phyloP scores from a whole-genome alignment of 2,888 invertebrate genomes.

The Danaus chrysippus region DNA sequence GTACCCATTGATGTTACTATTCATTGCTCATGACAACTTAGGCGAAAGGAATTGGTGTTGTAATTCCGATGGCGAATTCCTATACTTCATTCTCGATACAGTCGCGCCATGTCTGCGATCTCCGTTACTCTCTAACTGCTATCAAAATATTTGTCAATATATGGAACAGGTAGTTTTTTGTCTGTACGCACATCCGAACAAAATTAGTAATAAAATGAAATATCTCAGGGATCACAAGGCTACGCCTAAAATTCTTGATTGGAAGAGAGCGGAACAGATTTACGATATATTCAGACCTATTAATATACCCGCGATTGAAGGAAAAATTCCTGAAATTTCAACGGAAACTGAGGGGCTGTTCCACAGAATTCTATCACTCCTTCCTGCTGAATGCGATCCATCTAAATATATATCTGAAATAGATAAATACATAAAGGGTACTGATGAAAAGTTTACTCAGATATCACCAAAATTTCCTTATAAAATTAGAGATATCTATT shows the following conservation, averaged over 20 bases:
- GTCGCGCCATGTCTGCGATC: constrained; percentile 84
- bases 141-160: constrained; percentile 85
- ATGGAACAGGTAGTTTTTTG: constrained; percentile 92
- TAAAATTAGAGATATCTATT: constrained; percentile 87
- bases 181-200: constrained; percentile 88
- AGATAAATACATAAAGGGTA: constrained; percentile 83
- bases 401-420: constrained; percentile 80
- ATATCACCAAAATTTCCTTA: constrained; percentile 76
- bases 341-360: constrained; percentile 88
- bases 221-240: constrained; percentile 88
- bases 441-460: constrained; percentile 73
- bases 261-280: constrained; percentile 85
- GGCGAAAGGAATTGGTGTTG: constrained; percentile 89
- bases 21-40: constrained; percentile 90
- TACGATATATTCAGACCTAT: constrained; percentile 91
- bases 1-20: constrained; percentile 86
- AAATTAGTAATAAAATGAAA: constrained; percentile 78
- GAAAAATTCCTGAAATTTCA: constrained; percentile 86
- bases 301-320: constrained; percentile 89
- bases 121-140: constrained; percentile 80
- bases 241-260: constrained; percentile 82
- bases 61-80: constrained; percentile 85
- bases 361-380: constrained; percentile 82
- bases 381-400: constrained; percentile 85
- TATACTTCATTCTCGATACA: constrained; percentile 87